Percentiles rank a stretch among this genome's conserved stretches.
These are phyloP conservation scores for Caradrina clavipalpis DNA, from an alignment of 2,888 invertebrate genomes.

Conservation along the genomic window DNA sequence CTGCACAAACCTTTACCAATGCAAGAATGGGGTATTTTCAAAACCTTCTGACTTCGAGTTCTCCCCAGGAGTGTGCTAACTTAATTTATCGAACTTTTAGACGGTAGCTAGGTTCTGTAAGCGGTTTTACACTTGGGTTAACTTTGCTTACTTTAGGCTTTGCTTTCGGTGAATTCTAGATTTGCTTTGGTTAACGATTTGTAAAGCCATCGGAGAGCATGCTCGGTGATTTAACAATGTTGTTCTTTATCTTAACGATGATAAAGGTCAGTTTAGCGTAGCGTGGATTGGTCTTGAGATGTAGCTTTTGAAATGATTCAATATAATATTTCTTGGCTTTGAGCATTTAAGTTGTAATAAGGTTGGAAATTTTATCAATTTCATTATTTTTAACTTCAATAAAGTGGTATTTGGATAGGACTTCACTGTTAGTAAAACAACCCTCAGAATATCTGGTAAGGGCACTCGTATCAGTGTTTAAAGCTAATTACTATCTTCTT, in stretches of 20 bases:
- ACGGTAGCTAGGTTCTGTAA: constrained; percentile 63
- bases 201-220: constrained; percentile 27
- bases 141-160: constrained; percentile 72
- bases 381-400: background rate
- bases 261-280: constrained; percentile 6
- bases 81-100: constrained; percentile 72
- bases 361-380: background rate
- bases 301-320: constrained; percentile 14
- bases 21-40: constrained; percentile 39
- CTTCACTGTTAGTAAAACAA: background rate
- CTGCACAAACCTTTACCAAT: constrained; percentile 21
- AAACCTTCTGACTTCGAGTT: constrained; percentile 40
- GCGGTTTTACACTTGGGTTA: constrained; percentile 73
- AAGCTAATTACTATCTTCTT: background rate
- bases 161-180: constrained; percentile 53
- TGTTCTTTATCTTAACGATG: constrained; percentile 20
- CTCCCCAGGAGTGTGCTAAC: constrained; percentile 65
- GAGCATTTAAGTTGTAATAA: background rate
- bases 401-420: constrained; percentile 1
- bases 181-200: constrained; percentile 45
- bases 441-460: background rate
- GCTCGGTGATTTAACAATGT: constrained; percentile 18
- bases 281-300: constrained; percentile 23
- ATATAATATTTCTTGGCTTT: constrained; percentile 21
- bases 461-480: background rate